Evolutionary conservation across 1,140 invertebrate genomes (phyloP), one percentile per base, ranked within the genome.

Genomic region (Drosophila arizonae): DNA sequence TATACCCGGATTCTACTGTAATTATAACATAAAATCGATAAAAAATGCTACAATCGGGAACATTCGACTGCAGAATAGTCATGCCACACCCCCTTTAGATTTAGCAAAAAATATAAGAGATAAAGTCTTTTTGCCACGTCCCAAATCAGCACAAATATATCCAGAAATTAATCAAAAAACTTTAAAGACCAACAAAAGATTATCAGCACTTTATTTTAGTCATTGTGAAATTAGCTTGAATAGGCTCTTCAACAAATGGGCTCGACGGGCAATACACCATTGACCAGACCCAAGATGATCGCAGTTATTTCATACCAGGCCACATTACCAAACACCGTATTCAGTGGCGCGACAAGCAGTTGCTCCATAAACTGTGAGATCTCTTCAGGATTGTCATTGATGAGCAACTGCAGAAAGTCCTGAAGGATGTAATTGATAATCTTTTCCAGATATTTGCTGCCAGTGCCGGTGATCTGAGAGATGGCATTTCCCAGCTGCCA

Each of bases 301-400:
- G 90, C 90, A 1, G 84, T 61, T 63, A 91, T 79, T 54, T 90
- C 90, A 45, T 88, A 79, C 70, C 90, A 72, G 51, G 86, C 65
- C 1, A 91, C 52, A 78, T 91, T 71, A 11, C 79, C 60, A n/a
- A 91, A 56, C 21, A 76, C 76, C 11, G 15, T n/a, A 52, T 91
- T 88, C 62, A 76, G 36, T 0, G 78, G 76, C 8, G 90, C 80
- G 21, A 80, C 82, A 50, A 88, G 71, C 6, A 88, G 58, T 9
- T 58, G 41, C 39, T 88, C 73, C 78, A 91, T 79, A 5, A 82
- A 79, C 9, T 78, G 51, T 2, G 78, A 68, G 6, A 91, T 70
- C 43, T 81, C 90, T 1, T 70, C 30, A 9, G 82, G 76, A 36
- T 77, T 90, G 28, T 89, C 89, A 6, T 82, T 86, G 21, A 90